A percentile compares a stretch with the other conserved stretches of the same genome.
Conservation (phyloP, 1,140 invertebrate genomes). For the Reticulitermes speratus region DNA sequence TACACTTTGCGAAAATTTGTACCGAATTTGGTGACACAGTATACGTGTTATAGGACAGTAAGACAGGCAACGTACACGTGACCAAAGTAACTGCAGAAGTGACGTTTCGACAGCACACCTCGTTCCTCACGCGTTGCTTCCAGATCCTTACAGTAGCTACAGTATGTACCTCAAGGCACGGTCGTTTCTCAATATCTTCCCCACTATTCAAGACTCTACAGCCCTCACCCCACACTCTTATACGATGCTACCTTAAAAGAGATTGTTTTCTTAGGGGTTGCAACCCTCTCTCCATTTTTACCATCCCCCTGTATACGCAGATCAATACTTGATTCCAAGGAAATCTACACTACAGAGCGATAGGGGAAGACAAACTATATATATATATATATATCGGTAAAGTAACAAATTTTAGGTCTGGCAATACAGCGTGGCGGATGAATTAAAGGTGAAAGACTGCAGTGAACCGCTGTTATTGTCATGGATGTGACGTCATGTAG, state of each 20-base stretch:
- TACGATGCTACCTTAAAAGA: conserved; percentile 15
- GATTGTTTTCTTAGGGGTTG: conserved; percentile 18
- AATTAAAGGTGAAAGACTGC: not conserved
- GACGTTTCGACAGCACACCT: too few species aligned
- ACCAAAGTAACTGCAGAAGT: too few species aligned
- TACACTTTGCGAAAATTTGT: too few species aligned
- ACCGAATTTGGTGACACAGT: too few species aligned
- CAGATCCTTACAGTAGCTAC: too few species aligned
- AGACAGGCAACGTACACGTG: too few species aligned
- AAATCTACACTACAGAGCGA: not conserved
- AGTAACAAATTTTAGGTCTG: not conserved
- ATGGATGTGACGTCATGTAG: too few species aligned
- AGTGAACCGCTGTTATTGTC: not conserved
- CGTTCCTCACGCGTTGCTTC: too few species aligned
- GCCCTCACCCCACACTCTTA: not conserved
- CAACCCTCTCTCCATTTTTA: not conserved
- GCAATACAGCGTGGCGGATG: not conserved
- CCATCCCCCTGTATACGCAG: not conserved
- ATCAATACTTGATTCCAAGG: conserved; percentile 7
- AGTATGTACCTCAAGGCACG: not conserved
- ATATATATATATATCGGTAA: not conserved
- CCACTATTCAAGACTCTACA: not conserved
- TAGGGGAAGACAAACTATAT: not conserved
- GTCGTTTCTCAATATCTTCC: not conserved
- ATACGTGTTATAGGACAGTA: too few species aligned